Base-by-base conservation (phyloP, 2,888 invertebrate genomes). In the Diaprepes abbreviatus region DNA sequence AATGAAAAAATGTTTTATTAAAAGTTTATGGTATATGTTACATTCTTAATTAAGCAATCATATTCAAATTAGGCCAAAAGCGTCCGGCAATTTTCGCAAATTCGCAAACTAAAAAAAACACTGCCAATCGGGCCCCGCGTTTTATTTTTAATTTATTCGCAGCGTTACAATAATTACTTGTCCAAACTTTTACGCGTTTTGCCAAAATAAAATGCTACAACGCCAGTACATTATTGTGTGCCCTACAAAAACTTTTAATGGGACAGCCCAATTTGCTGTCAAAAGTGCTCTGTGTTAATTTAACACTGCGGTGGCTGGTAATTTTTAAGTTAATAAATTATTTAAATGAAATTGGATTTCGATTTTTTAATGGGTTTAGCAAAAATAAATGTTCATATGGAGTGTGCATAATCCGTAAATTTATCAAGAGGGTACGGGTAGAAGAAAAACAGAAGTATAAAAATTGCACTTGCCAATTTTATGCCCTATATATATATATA, bases 261-360 rank as follows among this genome's bases (percentile, higher is more conserved):
- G 36, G 33, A 65, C 64, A 54, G 40, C 43, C 45, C 64, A 65
- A 65, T 65, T 65, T 65, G 55, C 64, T 57, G 64, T 43, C 40
- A 65, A 65, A 65, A 45, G 64, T 48, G 64, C 48, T 48, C 45
- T 48, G 55, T 19, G 64, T 65, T 35, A 65, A 65, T 65, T 65
- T 65, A 65, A 33, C 24, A 45, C 40, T 35, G 21, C 24, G 40
- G 57, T 21, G 19, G 31, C 14, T 24, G 57, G 5, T n/a, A 24
- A 35, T 38, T 38, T 57, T 24, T 38, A 58, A 38, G 12, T 40
- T 58, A 24, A 58, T 58, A 58, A 58, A 38, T 58, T 40, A 40
- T 28, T 40, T 58, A 28, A 24, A 31, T 58, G 24, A 28, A 40
- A 58, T 40, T 58, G 16, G 40, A 58, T 40, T 58, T 58, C 16